phyloP scores from a whole-genome alignment of 2,113 vertebrate genomes.

The Microtus montanus region DNA sequence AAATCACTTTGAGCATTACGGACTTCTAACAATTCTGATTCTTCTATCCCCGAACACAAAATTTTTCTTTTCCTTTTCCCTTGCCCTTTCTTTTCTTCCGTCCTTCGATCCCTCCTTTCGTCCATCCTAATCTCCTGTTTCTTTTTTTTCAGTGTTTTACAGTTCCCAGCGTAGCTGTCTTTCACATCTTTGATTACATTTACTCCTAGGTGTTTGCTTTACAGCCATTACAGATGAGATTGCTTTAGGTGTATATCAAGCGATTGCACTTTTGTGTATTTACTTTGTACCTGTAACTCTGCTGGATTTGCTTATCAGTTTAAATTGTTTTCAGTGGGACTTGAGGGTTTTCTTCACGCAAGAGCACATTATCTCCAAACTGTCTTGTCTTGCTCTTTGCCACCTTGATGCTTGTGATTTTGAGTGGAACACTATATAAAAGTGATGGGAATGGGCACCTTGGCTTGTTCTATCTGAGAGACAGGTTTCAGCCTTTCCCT shows the following conservation, averaged over 20 bases:
- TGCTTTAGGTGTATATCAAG: background rate
- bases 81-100: background rate
- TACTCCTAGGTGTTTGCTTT: background rate
- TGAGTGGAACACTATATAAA: background rate
- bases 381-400: background rate
- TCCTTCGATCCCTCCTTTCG: background rate
- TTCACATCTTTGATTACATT: background rate
- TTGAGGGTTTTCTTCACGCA: background rate
- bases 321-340: background rate
- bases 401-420: background rate
- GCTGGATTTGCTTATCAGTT: background rate
- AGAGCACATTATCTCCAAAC: background rate
- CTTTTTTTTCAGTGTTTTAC: background rate
- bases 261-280: background rate
- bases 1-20: background rate
- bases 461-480: background rate
- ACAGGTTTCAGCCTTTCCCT: background rate
- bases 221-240: background rate
- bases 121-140: no score
- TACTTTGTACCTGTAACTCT: background rate
- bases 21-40: no score
- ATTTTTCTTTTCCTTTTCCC: no score
- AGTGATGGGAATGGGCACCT: background rate
- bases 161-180: background rate
- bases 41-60: background rate